phyloP scores from a whole-genome alignment of 2,797 vertebrate species.

The Dallia pectoralis region DNA sequence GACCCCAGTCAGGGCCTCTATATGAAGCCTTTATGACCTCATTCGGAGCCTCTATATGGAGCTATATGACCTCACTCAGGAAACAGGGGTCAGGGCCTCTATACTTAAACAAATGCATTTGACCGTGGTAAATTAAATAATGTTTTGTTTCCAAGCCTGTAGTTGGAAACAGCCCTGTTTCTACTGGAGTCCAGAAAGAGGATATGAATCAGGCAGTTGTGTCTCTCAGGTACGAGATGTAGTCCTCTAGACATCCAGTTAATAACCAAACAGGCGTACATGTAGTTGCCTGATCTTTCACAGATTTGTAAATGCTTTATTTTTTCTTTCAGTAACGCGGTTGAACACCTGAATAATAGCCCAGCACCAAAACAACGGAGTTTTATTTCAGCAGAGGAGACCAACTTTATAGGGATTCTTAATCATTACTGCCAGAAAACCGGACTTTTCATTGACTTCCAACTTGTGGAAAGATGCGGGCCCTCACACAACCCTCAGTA shows the following conservation, averaged over 20 bases:
- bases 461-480: conserved; percentile 43
- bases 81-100: conserved; percentile 37
- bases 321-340: conserved; percentile 31
- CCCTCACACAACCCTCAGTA: conserved; percentile 63
- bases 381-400: background rate
- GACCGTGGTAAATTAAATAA: background rate
- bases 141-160: conserved; percentile 39
- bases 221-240: conserved; percentile 39
- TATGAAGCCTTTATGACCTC: conserved; percentile 13
- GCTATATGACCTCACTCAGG: conserved; percentile 10
- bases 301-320: background rate
- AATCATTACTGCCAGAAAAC: conserved; percentile 63
- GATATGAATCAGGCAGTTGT: conserved; percentile 11
- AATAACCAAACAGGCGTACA: too few species aligned
- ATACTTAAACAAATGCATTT: background rate
- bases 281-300: background rate
- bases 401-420: conserved; percentile 60
- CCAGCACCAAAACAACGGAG: conserved; percentile 6
- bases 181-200: conserved; percentile 14
- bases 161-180: conserved; percentile 20
- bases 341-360: background rate
- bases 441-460: background rate
- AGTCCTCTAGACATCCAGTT: too few species aligned
- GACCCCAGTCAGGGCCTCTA: conserved; percentile 15
- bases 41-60: conserved; percentile 26